phyloP scores from a whole-genome alignment of 1,140 invertebrate species.

The Patella vulgata region DNA sequence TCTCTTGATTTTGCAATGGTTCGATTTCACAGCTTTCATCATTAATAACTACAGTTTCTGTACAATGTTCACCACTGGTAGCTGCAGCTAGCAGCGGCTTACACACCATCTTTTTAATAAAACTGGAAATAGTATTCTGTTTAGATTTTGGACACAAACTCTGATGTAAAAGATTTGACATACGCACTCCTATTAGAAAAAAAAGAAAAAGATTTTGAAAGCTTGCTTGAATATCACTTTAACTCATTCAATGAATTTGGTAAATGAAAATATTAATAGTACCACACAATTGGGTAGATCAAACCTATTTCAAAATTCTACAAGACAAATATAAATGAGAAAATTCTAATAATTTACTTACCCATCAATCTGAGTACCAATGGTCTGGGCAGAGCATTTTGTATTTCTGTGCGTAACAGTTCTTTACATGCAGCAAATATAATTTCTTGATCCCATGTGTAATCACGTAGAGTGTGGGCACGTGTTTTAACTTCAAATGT shows the following conservation, averaged over 20 bases:
- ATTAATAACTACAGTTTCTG: neutral
- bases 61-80: constrained; percentile 3
- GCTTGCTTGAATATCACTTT: too few relatives aligned
- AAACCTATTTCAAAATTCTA: too few relatives aligned
- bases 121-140: constrained; percentile 39
- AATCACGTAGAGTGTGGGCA: constrained; percentile 58
- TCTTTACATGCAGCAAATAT: constrained; percentile 66
- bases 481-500: constrained; percentile 69
- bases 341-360: constrained; percentile 26
- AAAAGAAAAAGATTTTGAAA: neutral
- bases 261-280: too few relatives aligned
- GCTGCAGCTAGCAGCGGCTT: constrained; percentile 1
- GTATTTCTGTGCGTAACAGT: constrained; percentile 66
- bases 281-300: too few relatives aligned
- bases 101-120: constrained; percentile 29
- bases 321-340: neutral
- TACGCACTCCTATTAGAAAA: constrained; percentile 52
- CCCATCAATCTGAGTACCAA: constrained; percentile 69
- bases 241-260: too few relatives aligned
- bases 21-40: neutral
- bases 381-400: constrained; percentile 44
- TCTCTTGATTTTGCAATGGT: too few relatives aligned
- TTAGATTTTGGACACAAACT: constrained; percentile 26
- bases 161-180: constrained; percentile 51
- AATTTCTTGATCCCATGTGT: constrained; percentile 60